phyloP scores from a whole-genome alignment of 2,797 vertebrate species.

The Zalophus californianus region DNA sequence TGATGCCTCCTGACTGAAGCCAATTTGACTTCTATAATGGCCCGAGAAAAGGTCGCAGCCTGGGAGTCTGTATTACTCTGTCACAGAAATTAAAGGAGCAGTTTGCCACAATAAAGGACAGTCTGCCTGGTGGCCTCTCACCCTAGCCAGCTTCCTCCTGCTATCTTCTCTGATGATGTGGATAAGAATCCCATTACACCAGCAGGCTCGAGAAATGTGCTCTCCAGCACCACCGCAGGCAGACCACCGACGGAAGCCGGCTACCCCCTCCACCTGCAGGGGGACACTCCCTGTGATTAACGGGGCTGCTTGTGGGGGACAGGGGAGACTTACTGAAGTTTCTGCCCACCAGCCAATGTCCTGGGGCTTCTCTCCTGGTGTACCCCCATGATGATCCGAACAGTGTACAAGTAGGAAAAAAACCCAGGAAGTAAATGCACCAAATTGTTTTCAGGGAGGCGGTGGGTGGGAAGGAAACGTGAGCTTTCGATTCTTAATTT shows the following conservation, averaged over 20 bases:
- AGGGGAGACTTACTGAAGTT: background rate
- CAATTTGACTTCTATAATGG: slow-evolving; percentile 38
- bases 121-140: background rate
- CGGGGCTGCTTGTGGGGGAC: background rate
- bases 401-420: background rate
- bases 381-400: background rate
- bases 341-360: background rate
- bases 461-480: no score
- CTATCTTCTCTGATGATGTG: slow-evolving; percentile 25
- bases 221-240: background rate
- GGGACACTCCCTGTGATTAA: background rate
- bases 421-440: background rate
- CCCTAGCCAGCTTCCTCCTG: background rate
- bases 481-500: background rate
- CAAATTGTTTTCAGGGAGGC: background rate
- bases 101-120: slow-evolving; percentile 36
- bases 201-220: background rate
- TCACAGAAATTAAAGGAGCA: slow-evolving; percentile 45
- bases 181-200: background rate
- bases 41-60: slow-evolving; percentile 34
- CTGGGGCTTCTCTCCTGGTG: background rate
- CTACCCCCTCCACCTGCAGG: background rate
- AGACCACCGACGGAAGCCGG: background rate
- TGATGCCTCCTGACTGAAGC: background rate
- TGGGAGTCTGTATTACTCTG: slow-evolving; percentile 24